Percentiles rank a stretch among this genome's conserved stretches.
These are phyloP conservation scores for Cyclopterus lumpus DNA, from an alignment of 2,797 vertebrate species.

Conservation along the genomic window DNA sequence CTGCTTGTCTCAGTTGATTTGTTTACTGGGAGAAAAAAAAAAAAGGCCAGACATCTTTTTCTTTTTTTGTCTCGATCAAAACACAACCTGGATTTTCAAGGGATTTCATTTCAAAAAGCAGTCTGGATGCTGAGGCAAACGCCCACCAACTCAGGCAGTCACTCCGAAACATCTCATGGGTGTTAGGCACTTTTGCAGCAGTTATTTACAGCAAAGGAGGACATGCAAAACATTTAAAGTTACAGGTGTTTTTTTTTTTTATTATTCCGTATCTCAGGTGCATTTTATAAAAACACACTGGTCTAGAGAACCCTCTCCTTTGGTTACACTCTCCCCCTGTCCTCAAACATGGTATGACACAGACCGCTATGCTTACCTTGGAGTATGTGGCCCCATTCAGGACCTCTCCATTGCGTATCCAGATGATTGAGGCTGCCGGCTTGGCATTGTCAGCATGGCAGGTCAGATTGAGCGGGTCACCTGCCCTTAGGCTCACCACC, in stretches of 20 bases:
- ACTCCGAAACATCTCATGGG: constrained; percentile 31
- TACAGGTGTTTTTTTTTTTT: background rate
- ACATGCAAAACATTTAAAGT: constrained; percentile 7
- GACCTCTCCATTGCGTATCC: constrained; percentile 94
- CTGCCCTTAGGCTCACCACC: constrained; percentile 93
- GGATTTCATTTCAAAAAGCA: constrained; percentile 59
- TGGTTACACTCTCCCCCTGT: background rate
- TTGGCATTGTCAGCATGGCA: constrained; percentile 98
- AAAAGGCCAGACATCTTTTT: constrained; percentile 47
- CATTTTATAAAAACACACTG: background rate
- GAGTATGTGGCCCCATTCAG: constrained; percentile 97
- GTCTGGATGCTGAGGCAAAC: constrained; percentile 57
- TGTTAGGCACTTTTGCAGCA: constrained; percentile 15
- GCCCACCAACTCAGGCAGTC: constrained; percentile 55
- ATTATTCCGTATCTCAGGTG: background rate
- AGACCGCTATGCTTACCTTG: constrained; percentile 90
- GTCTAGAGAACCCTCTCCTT: background rate
- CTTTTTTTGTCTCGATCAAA: constrained; percentile 54
- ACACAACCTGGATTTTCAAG: constrained; percentile 65
- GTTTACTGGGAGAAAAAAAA: constrained; percentile 53
- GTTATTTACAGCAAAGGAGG: constrained; percentile 38
- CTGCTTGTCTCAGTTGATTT: constrained; percentile 75
- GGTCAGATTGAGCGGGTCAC: constrained; percentile 96
- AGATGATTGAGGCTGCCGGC: constrained; percentile 96
- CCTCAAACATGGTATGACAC: constrained; percentile 64